Evolutionary conservation across 2,888 invertebrate species (phyloP).

Genomic region (Drosophila stalkeri): DNA sequence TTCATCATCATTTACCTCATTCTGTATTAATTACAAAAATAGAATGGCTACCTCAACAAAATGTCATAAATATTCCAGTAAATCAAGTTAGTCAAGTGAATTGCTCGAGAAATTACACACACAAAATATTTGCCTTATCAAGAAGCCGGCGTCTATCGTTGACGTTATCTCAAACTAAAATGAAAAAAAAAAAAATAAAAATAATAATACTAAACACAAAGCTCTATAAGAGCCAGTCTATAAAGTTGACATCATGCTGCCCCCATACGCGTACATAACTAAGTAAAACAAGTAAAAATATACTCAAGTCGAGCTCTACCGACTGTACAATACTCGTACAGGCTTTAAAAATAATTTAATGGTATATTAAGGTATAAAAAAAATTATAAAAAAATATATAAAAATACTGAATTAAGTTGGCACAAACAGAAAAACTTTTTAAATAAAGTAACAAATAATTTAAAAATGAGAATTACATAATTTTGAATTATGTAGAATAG

Average conservation of each 20-base stretch:
- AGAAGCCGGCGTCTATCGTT: slow-evolving; percentile 22
- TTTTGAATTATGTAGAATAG: too few species aligned
- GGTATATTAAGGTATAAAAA: too few species aligned
- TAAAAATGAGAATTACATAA: too few species aligned
- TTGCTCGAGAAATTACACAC: slow-evolving; percentile 35
- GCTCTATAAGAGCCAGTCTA: neutral
- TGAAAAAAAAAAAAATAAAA: neutral
- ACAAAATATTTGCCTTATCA: slow-evolving; percentile 35
- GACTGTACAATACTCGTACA: neutral
- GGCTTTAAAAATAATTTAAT: too few species aligned
- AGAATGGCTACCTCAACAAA: slow-evolving; percentile 50
- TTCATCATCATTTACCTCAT: slow-evolving; percentile 6
- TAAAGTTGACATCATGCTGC: slow-evolving; percentile 52
- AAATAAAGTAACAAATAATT: too few species aligned
- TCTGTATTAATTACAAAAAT: slow-evolving; percentile 19
- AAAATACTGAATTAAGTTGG: too few species aligned
- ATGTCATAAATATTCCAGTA: slow-evolving; percentile 34
- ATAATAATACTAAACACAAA: neutral
- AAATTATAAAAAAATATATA: too few species aligned
- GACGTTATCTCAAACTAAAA: slow-evolving; percentile 32
- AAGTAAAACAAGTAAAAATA: slow-evolving; percentile 20
- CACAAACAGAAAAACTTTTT: too few species aligned
- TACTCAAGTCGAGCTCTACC: neutral
- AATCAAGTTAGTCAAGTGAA: slow-evolving; percentile 60
- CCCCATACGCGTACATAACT: slow-evolving; percentile 12